A percentile compares a stretch with the other conserved stretches of the same genome.
Evolutionary conservation across 2,113 vertebrate genomes (phyloP).

Genomic region (Erythrocercus mccallii): DNA sequence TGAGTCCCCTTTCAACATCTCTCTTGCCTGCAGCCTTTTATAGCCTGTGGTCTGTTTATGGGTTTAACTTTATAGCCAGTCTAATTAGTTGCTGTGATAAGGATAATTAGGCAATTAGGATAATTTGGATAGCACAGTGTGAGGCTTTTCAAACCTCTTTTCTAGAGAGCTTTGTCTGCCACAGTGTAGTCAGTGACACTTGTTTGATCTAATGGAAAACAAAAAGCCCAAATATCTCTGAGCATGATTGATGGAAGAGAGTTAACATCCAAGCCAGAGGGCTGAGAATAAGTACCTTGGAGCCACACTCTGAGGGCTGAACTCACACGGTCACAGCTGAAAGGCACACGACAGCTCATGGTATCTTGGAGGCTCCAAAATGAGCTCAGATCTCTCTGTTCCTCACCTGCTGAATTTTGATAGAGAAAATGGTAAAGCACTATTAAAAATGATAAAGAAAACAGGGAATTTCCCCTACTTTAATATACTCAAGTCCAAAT

Average conservation of each 20-base stretch:
- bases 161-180: constrained; percentile 7
- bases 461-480: neutral
- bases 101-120: constrained; percentile 56
- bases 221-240: neutral
- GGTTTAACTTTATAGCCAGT: constrained; percentile 19
- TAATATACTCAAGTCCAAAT: neutral
- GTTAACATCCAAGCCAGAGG: neutral
- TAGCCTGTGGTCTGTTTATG: constrained; percentile 34
- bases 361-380: neutral
- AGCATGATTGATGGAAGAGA: neutral
- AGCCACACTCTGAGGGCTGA: neutral
- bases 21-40: neutral
- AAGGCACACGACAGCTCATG: neutral
- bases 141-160: constrained; percentile 34
- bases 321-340: neutral
- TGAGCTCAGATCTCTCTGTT: neutral
- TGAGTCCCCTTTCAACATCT: neutral
- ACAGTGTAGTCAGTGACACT: neutral
- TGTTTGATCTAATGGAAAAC: neutral
- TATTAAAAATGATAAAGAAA: neutral
- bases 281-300: neutral
- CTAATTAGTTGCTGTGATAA: constrained; percentile 50
- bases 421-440: accelerated
- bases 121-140: constrained; percentile 27
- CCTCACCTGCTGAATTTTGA: neutral